Percentiles rank a stretch among this genome's conserved stretches.
These are phyloP conservation scores for Lepidothrix coronata DNA, from an alignment of 2,113 vertebrate species.

Conservation along the genomic window DNA sequence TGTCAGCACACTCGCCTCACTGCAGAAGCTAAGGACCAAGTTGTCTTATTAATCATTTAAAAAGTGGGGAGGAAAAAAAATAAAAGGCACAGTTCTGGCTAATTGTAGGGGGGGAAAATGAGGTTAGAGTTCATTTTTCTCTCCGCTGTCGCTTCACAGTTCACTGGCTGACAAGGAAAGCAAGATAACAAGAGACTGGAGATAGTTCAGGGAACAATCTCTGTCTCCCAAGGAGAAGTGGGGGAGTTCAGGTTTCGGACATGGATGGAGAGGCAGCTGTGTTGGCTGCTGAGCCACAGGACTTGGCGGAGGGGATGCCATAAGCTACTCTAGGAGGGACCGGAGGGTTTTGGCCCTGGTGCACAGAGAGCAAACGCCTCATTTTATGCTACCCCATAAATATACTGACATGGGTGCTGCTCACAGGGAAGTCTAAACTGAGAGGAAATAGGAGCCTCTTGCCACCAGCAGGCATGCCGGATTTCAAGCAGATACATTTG, in stretches of 20 bases:
- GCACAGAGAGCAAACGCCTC: not conserved
- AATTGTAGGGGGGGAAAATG: conserved; percentile 9
- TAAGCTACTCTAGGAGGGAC: not conserved
- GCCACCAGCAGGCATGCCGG: rapidly evolving
- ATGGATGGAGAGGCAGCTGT: not conserved
- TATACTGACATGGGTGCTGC: rapidly evolving
- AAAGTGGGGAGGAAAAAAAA: conserved; percentile 24
- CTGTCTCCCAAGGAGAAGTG: conserved; percentile 11
- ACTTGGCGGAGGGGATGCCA: not conserved
- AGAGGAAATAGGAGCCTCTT: not conserved
- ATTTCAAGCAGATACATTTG: not conserved
- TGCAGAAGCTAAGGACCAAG: conserved; percentile 54
- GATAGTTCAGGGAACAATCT: conserved; percentile 27
- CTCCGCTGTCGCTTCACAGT: not conserved
- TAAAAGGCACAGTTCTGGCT: conserved; percentile 34
- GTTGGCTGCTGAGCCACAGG: not conserved
- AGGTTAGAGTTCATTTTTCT: conserved; percentile 62
- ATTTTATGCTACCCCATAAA: not conserved
- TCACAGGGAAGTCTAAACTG: not conserved
- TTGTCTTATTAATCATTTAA: conserved; percentile 68
- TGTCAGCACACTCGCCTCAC: conserved; percentile 59
- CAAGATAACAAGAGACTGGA: conserved; percentile 45
- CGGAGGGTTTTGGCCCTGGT: not conserved
- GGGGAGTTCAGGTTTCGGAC: not conserved
- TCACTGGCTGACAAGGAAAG: conserved; percentile 48